phyloP scores from a whole-genome alignment of 92 coral and sea anemone genomes.

The Heteractis magnifica region DNA sequence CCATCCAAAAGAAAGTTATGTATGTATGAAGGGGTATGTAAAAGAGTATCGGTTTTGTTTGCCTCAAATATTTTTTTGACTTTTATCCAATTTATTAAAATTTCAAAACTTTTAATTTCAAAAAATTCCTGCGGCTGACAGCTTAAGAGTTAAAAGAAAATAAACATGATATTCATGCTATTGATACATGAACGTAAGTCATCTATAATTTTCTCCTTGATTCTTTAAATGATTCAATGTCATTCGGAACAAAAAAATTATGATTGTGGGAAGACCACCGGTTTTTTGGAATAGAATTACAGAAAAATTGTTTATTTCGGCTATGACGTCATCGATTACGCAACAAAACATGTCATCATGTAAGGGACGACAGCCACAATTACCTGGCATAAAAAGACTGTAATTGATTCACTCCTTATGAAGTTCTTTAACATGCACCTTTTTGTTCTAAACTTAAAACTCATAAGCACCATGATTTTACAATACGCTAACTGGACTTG shows the following conservation, averaged over 20 bases:
- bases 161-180: background rate
- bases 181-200: background rate
- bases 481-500: background rate
- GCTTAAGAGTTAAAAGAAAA: background rate
- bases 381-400: background rate
- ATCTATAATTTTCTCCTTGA: background rate
- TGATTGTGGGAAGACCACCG: background rate
- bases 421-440: background rate
- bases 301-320: background rate
- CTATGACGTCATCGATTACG: constrained; percentile 5
- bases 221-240: background rate
- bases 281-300: background rate
- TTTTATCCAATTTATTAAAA: background rate
- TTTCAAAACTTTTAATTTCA: background rate
- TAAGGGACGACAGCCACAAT: background rate
- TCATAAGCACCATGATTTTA: background rate
- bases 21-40: too few relatives aligned
- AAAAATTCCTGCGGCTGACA: background rate
- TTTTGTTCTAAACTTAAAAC: background rate
- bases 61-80: too few relatives aligned
- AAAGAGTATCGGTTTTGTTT: too few relatives aligned
- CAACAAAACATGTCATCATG: background rate
- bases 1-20: too few relatives aligned
- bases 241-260: background rate
- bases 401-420: background rate